phyloP scores from a whole-genome alignment of 2,888 invertebrate genomes.

The Phyto melanocephala region DNA sequence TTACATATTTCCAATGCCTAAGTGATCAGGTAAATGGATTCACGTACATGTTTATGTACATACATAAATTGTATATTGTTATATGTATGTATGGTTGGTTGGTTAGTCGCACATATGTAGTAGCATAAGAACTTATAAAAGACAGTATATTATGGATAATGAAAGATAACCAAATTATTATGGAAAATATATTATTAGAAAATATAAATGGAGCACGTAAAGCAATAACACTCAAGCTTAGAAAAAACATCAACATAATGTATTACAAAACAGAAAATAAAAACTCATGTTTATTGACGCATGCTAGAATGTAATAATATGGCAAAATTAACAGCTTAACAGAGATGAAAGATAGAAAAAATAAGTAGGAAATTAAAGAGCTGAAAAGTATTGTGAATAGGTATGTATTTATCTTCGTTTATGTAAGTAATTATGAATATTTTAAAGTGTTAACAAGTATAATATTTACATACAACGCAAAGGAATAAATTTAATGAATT shows the following conservation, averaged over 20 bases:
- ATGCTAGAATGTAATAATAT: neutral
- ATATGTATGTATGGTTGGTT: neutral
- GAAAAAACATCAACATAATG: neutral
- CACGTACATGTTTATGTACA: conserved; percentile 46
- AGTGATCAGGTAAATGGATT: conserved; percentile 50
- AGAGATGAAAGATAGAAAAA: neutral
- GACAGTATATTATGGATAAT: no score
- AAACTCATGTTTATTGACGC: neutral
- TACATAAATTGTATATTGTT: no score
- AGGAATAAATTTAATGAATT: neutral
- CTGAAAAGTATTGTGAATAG: neutral
- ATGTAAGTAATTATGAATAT: neutral
- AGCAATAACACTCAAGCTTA: neutral
- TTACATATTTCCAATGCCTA: no score
- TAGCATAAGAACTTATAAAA: no score
- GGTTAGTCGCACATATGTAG: no score
- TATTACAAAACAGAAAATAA: neutral
- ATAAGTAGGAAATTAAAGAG: neutral
- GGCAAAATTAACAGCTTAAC: neutral
- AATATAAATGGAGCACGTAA: neutral
- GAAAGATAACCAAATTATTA: conserved; percentile 28
- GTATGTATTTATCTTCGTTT: neutral
- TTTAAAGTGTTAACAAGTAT: neutral
- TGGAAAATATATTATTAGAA: conserved; percentile 23
- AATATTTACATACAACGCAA: neutral